phyloP scores from a whole-genome alignment of 1,140 invertebrate genomes.

The Zaprionus taronus region DNA sequence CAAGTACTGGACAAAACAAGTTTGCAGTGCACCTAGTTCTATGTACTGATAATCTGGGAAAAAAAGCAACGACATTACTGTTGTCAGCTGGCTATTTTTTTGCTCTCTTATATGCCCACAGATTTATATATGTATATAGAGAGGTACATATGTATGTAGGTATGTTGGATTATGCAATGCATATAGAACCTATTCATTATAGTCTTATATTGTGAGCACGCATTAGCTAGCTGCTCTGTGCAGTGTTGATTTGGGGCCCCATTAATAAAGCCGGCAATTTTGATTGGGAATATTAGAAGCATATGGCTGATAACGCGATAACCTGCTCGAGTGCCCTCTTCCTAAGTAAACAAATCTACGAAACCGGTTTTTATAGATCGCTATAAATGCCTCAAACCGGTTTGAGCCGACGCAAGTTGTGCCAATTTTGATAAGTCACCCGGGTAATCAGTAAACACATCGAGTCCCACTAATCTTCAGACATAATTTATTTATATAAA shows the following conservation, averaged over 20 bases:
- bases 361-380: slow-evolving; percentile 58
- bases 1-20: slow-evolving; percentile 12
- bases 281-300: slow-evolving; percentile 1
- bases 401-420: slow-evolving; percentile 60
- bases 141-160: neutral
- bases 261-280: slow-evolving; percentile 21
- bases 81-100: slow-evolving; percentile 22
- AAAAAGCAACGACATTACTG: neutral
- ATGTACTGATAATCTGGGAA: slow-evolving; percentile 25
- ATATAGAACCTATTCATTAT: neutral
- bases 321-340: slow-evolving; percentile 54
- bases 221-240: slow-evolving; percentile 27
- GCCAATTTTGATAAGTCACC: slow-evolving; percentile 69
- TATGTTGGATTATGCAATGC: slow-evolving; percentile 38
- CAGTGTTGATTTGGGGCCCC: slow-evolving; percentile 38
- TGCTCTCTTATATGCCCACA: too few relatives aligned
- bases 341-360: slow-evolving; percentile 28
- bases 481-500: slow-evolving; percentile 48
- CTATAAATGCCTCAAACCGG: slow-evolving; percentile 49
- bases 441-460: slow-evolving; percentile 19
- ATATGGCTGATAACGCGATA: slow-evolving; percentile 35
- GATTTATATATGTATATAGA: too few relatives aligned
- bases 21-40: neutral
- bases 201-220: slow-evolving; percentile 48
- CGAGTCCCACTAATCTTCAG: slow-evolving; percentile 31